phyloP scores from a whole-genome alignment of 2,797 vertebrate species.

The Hypotaenidia philippensis region DNA sequence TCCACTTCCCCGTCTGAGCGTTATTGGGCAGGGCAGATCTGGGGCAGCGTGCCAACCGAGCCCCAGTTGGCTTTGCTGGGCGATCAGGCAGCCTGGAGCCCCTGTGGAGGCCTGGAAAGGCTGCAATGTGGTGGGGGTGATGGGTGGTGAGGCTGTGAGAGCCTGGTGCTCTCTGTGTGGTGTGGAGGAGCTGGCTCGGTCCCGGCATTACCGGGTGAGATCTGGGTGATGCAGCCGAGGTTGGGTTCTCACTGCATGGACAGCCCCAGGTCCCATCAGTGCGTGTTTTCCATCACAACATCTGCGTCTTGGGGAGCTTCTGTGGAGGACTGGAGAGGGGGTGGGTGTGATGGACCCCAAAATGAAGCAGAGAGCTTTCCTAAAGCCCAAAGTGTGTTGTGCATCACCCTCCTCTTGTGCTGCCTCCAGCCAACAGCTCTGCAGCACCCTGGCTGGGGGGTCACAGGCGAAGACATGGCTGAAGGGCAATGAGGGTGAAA shows the following conservation, averaged over 20 bases:
- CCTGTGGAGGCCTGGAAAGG: rapidly evolving
- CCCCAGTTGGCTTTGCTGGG: not conserved
- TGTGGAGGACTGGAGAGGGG: not conserved
- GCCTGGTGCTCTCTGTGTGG: rapidly evolving
- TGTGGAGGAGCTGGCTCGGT: not conserved
- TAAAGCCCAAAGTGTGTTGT: not conserved
- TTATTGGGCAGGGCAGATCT: conserved; percentile 10
- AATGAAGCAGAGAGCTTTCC: not conserved
- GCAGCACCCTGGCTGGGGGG: not conserved
- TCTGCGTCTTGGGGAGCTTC: not conserved
- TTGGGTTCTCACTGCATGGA: not conserved
- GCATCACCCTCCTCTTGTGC: rapidly evolving
- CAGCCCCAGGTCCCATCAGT: not conserved
- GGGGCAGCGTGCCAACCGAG: not conserved
- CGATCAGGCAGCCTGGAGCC: rapidly evolving
- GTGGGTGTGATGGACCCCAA: not conserved
- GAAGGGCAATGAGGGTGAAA: not conserved
- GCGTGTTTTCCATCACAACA: not conserved
- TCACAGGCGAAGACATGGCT: not conserved
- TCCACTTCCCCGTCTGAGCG: not conserved
- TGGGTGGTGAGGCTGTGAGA: not conserved
- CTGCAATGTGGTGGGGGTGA: too few relatives aligned
- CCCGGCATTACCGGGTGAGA: not conserved
- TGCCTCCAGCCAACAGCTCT: not conserved
- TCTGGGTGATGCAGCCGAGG: rapidly evolving